These are phyloP conservation scores for Lydus trimaculatus DNA, from an alignment of 2,888 invertebrate genomes.

Conservation along the genomic window DNA sequence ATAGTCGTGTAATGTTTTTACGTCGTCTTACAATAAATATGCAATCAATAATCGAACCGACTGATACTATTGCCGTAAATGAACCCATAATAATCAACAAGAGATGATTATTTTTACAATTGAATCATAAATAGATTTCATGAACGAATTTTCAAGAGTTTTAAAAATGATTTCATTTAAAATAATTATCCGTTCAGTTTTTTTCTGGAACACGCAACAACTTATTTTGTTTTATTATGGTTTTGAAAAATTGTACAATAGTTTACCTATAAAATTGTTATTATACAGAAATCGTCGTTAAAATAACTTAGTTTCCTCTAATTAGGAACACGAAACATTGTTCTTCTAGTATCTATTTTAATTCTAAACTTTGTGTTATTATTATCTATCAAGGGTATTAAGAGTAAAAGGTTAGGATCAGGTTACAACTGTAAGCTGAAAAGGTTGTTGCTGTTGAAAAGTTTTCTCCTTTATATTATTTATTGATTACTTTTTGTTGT, in stretches of 20 bases:
- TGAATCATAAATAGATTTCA: neutral
- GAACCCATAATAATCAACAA: neutral
- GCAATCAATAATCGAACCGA: neutral
- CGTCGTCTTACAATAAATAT: neutral
- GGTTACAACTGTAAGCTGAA: neutral
- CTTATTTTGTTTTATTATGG: too few species aligned
- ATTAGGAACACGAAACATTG: neutral
- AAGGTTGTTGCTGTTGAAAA: neutral
- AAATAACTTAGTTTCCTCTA: neutral
- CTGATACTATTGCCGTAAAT: conserved; percentile 1
- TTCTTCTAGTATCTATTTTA: neutral
- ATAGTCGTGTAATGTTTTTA: neutral
- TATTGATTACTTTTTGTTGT: neutral
- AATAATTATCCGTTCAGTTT: too few species aligned
- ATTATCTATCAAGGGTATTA: conserved; percentile 1
- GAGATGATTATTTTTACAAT: neutral
- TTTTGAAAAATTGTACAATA: too few species aligned
- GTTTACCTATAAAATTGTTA: too few species aligned
- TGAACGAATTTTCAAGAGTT: neutral
- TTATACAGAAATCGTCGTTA: neutral
- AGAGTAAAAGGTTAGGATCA: neutral
- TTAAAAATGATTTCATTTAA: too few species aligned
- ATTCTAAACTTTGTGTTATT: neutral
- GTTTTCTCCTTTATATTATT: neutral
- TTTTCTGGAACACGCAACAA: too few species aligned